phyloP scores from a whole-genome alignment of 1,140 invertebrate genomes.

The Drosophila carrolli region DNA sequence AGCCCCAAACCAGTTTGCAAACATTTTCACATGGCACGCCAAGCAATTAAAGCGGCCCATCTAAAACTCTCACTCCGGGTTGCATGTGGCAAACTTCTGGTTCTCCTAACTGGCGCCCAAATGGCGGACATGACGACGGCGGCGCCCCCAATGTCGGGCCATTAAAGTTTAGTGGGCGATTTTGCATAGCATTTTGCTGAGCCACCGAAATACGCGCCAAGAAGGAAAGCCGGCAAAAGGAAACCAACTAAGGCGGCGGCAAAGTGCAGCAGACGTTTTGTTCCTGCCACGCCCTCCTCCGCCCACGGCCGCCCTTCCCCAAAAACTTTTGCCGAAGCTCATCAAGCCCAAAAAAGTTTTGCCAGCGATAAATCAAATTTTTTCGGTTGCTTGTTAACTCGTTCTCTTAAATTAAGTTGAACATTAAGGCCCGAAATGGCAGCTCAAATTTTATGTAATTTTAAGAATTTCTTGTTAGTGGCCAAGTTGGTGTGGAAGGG shows the following conservation, averaged over 20 bases:
- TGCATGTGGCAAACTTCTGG: slow-evolving; percentile 71
- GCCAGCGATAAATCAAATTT: slow-evolving; percentile 71
- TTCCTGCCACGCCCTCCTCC: slow-evolving; percentile 17
- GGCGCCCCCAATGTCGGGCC: slow-evolving; percentile 76
- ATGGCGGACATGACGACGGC: slow-evolving; percentile 67
- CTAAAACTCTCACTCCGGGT: slow-evolving; percentile 18
- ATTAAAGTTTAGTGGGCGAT: slow-evolving; percentile 75
- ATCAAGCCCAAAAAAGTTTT: slow-evolving; percentile 60
- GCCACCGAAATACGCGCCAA: slow-evolving; percentile 22
- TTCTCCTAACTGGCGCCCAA: slow-evolving; percentile 70
- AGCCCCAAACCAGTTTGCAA: slow-evolving; percentile 22
- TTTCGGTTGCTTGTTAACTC: slow-evolving; percentile 71
- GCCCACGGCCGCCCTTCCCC: background rate
- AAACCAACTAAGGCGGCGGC: slow-evolving; percentile 9
- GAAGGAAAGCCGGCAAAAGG: slow-evolving; percentile 20
- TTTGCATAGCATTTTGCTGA: slow-evolving; percentile 55
- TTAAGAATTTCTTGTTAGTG: slow-evolving; percentile 24
- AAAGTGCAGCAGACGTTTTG: slow-evolving; percentile 58
- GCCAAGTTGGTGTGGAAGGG: slow-evolving; percentile 13
- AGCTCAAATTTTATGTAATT: slow-evolving; percentile 61
- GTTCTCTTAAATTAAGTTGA: slow-evolving; percentile 76
- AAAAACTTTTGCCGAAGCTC: slow-evolving; percentile 51
- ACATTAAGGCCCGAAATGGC: slow-evolving; percentile 46
- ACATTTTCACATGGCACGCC: slow-evolving; percentile 57
- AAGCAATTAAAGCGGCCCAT: slow-evolving; percentile 64